Base-by-base conservation (phyloP, 37 sponge, comb jelly and placozoan species). In the Diacarnus erythraeanus region DNA sequence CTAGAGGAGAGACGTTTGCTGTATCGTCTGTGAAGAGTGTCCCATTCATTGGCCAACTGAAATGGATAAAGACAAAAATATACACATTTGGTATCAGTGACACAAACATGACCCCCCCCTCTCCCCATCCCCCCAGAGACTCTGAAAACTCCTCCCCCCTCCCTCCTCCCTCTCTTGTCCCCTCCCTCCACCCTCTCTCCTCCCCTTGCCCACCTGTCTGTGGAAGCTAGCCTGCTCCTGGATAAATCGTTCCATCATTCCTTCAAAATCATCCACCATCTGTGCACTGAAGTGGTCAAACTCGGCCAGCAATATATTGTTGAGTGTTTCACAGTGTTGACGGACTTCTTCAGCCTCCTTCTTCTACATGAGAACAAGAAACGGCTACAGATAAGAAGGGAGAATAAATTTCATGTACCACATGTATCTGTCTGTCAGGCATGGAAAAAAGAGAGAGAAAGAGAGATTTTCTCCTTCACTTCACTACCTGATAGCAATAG, bases 231-330 rank as follows among this genome's bases (percentile, higher is more conserved):
- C 82, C 64, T 94, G 88, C 27, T 83, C 30, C 73, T 57, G 38
- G 36, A 94, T 61, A 27, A 87, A 69, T 59, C 27, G 40, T 0
- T 39, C 38, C 22, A 87, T 60, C 67, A 90, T 76, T 15, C 38
- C 30, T 35, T 77, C 83, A 59, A 94, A 74, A 40, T 89, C 91
- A 10, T 60, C 58, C 26, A 87, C 25, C 73, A 94, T 63, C 33
- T 26, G 18, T 1, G 38, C 38, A 39, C 91, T 90, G 65, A 83
- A 77, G 73, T 94, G 84, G 78, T 90, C 91, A 78, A 94, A 83
- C 65, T 94, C 94, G 0, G 94, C 79, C 77, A 94, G 69, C 5
- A 94, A 67, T n/a, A 94, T 83, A 68, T 94, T 94, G 75, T 83
- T 86, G n/a, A 90, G 84, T 20, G 91, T 84, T n/a, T 94, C 91